Evolutionary conservation across 1,140 invertebrate genomes (phyloP), one percentile per base, ranked within the genome.

Genomic region (Marisa cornuarietis): DNA sequence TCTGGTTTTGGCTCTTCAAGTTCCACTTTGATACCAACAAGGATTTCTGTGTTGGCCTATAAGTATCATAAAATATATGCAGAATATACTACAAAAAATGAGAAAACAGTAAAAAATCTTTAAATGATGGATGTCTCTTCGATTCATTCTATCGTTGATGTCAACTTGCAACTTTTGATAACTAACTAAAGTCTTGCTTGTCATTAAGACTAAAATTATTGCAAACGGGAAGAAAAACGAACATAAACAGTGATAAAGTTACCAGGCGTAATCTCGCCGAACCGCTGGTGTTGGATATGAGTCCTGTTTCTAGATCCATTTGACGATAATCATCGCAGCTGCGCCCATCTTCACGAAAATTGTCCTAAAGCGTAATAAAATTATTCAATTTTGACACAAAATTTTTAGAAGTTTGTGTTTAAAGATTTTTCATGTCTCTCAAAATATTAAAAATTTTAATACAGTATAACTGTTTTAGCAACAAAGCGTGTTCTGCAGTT

Each of bases 11-110:
- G 96, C 72, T 92, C 91, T 90, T 96, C 96, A 78, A 98, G 93
- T 92, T 99, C 97, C 79, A 96, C 94, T 93, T 98, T 99, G 0
- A 98, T 94, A 62, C 96, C 96, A 69, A 98, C 96, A 52, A 99
- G 91, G 76, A 99, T 93, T 91, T 99, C 97, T 42, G 97, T 97
- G 86, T 97, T 97, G 49, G 96, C 96, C 91, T 92, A 72, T 4
- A 84, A 78, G 73, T 42, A 80, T n/a, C 1, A 75, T 16, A n/a
- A 54, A 75, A 2, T 31, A 68, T 68, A 14, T 68, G 13, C 9
- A 79, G 63, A 71, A 16, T 42, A 14, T 66, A 73, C 1, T 42
- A 54, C n/a, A 78, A 20, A 54, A 42, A 79, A 20, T 66, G 49
- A 8, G 4, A 11, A 58, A 11, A 58, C 54, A 58, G 11, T 18